phyloP scores from a whole-genome alignment of 1,140 invertebrate species.

The Drosophila mayri region DNA sequence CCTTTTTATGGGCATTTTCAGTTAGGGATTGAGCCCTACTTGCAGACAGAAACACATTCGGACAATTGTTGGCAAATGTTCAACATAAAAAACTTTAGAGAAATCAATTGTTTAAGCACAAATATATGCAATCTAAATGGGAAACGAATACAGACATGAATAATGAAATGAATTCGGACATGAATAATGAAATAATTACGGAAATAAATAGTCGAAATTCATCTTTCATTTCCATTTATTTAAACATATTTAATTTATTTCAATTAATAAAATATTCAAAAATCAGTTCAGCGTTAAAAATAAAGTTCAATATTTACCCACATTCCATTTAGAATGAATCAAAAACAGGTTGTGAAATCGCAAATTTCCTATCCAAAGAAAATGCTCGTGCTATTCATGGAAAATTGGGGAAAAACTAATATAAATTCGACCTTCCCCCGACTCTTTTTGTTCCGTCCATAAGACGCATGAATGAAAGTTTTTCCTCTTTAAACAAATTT shows the following conservation, averaged over 20 bases:
- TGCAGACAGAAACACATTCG: slow-evolving; percentile 3
- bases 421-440: not conserved
- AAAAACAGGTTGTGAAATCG: no score
- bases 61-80: slow-evolving; percentile 28
- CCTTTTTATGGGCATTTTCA: slow-evolving; percentile 59
- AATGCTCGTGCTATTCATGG: not conserved
- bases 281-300: no score
- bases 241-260: no score
- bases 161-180: not conserved
- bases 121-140: slow-evolving; percentile 13
- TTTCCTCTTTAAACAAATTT: slow-evolving; percentile 39
- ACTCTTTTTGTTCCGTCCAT: not conserved
- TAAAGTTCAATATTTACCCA: not conserved
- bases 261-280: no score
- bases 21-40: slow-evolving; percentile 40
- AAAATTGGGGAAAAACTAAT: slow-evolving; percentile 34
- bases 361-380: not conserved
- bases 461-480: slow-evolving; percentile 49
- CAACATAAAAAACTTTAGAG: slow-evolving; percentile 40
- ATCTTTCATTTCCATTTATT: not conserved
- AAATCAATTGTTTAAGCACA: slow-evolving; percentile 58
- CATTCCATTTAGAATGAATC: not conserved
- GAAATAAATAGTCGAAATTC: not conserved
- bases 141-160: not conserved
- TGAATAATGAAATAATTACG: not conserved